Evolutionary conservation across 1,140 invertebrate genomes (phyloP).

Genomic region (Apis dorsata): DNA sequence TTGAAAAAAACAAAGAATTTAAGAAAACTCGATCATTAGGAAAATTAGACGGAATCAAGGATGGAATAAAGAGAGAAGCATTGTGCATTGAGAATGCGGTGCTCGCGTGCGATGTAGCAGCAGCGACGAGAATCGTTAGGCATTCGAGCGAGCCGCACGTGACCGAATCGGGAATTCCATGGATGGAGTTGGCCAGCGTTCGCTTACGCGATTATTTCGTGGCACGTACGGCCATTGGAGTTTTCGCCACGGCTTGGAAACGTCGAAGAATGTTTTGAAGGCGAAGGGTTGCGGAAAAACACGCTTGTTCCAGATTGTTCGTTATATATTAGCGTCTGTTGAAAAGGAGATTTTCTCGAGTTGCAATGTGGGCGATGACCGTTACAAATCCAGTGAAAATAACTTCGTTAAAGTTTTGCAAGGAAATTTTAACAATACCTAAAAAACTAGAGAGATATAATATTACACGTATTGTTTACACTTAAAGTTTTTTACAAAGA

Average conservation of each 20-base stretch:
- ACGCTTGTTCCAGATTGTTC: neutral
- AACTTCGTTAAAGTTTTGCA: neutral
- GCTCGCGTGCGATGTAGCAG: conserved; percentile 20
- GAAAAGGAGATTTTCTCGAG: neutral
- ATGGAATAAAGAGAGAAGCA: no score
- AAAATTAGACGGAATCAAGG: neutral
- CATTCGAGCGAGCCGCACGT: conserved; percentile 39
- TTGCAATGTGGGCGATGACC: neutral
- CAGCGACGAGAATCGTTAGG: conserved; percentile 47
- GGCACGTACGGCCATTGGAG: conserved; percentile 40
- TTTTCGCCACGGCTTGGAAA: conserved; percentile 36
- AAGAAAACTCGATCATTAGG: conserved; percentile 1
- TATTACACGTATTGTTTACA: no score
- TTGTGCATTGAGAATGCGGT: conserved; percentile 28
- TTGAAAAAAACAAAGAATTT: no score
- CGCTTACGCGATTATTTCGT: conserved; percentile 52
- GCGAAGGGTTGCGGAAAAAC: neutral
- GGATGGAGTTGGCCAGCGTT: conserved; percentile 25
- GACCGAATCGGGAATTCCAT: conserved; percentile 43
- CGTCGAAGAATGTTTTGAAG: conserved; percentile 29
- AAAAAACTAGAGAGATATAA: no score
- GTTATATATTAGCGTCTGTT: neutral
- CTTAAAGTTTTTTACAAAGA: no score
- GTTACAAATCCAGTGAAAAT: neutral
- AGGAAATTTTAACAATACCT: no score